phyloP scores from a whole-genome alignment of 2,113 vertebrate species.

The Megaceryle maxima region DNA sequence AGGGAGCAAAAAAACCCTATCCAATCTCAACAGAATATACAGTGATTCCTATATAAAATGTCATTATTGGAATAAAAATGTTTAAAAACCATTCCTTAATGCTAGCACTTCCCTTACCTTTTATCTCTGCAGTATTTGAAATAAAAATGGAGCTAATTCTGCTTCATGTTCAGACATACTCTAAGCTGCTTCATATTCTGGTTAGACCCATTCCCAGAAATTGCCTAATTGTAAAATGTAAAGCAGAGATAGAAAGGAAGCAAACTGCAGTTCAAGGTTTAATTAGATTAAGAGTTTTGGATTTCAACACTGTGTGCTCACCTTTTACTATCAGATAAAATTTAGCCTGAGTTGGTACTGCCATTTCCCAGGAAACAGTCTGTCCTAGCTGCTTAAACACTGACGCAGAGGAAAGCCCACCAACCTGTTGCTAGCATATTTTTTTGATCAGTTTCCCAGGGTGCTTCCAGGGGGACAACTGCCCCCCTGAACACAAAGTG shows the following conservation, averaged over 20 bases:
- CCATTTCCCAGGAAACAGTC: neutral
- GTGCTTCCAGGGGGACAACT: neutral
- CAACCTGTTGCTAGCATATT: accelerated
- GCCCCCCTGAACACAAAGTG: accelerated
- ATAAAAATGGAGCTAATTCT: neutral
- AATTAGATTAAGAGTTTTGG: neutral
- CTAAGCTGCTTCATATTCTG: neutral
- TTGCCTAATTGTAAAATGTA: neutral
- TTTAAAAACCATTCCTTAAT: neutral
- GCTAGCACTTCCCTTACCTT: neutral
- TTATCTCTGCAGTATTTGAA: neutral
- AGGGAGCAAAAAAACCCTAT: neutral
- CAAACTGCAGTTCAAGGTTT: neutral
- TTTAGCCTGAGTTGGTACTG: neutral
- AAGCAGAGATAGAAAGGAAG: neutral
- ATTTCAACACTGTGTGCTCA: neutral
- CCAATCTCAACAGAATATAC: neutral
- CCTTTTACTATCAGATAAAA: neutral
- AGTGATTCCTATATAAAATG: neutral
- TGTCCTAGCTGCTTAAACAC: neutral
- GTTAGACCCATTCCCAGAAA: neutral
- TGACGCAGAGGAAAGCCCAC: neutral
- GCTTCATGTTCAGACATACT: neutral
- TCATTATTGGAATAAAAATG: neutral
- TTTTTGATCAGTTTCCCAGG: neutral